Evolutionary conservation across 2,888 invertebrate genomes (phyloP), one percentile per base, ranked within the genome.

Genomic region (Lepidochitona cinerea): DNA sequence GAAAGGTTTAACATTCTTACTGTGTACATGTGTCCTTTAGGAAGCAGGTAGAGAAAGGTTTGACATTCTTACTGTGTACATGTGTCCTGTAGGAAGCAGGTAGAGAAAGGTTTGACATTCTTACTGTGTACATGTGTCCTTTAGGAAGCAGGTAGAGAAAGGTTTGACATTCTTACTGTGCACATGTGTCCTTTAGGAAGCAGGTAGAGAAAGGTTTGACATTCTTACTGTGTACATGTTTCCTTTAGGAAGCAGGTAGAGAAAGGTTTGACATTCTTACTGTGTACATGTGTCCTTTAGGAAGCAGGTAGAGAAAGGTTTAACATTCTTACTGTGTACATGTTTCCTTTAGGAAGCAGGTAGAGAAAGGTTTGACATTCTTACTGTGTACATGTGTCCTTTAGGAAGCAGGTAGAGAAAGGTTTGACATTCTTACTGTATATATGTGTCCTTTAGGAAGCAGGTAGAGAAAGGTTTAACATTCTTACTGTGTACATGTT

Each of bases 41-140:
- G 75, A 88, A 90, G 53, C 80, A 83, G 54, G 85, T 97, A 49
- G 98, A 98, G 91, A 92, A 92, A 32, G 95, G 96, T 80, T 91
- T 97, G 80, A 94, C 93, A 74, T 96, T 96, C 88, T 91, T 97
- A n/a, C n/a, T n/a, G n/a, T n/a, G n/a, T n/a, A n/a, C n/a, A n/a
- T n/a, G n/a, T n/a, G n/a, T n/a, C n/a, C n/a, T 77, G 18, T 75
- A 89, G 91, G 75, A 88, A 90, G 53, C 80, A 83, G 54, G 85
- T 97, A 49, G 98, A 98, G 91, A 92, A 92, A 32, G 95, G 96
- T 80, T 91, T 97, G 80, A 94, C 93, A 74, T 96, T 96, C 88
- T 91, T 97, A n/a, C n/a, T n/a, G n/a, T n/a, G n/a, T n/a, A n/a
- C n/a, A n/a, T n/a, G n/a, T n/a, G n/a, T n/a, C n/a, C n/a, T 77